These are phyloP conservation scores for Sapajus apella DNA, from an alignment of 2,113 vertebrate genomes.

Conservation along the genomic window DNA sequence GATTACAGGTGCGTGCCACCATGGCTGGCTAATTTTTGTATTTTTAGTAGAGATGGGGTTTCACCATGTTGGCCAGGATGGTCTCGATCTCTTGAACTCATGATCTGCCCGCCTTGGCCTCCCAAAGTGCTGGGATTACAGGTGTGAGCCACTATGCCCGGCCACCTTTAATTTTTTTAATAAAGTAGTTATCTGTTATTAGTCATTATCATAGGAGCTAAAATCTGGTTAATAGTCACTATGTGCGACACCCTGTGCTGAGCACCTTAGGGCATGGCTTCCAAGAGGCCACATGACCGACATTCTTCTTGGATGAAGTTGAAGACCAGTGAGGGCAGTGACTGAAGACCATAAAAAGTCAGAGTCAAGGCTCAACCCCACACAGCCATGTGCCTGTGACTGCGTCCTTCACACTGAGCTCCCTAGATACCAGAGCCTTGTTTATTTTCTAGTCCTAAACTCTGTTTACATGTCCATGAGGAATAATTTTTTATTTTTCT, in stretches of 20 bases:
- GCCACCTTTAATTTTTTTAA: neutral
- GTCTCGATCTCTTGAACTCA: no score
- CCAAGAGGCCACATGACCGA: rapidly evolving
- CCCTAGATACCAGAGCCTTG: neutral
- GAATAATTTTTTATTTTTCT: constrained; percentile 16
- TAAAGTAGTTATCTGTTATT: neutral
- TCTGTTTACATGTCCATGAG: constrained; percentile 32
- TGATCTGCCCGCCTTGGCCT: no score
- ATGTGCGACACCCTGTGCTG: neutral
- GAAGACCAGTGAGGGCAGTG: neutral
- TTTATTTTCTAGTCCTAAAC: constrained; percentile 39
- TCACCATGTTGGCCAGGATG: no score
- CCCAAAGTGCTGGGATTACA: no score
- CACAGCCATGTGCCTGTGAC: neutral
- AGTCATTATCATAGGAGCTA: neutral
- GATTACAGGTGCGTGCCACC: no score
- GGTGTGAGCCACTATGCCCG: no score
- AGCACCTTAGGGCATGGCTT: rapidly evolving
- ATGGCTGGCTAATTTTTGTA: no score
- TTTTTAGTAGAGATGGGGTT: no score
- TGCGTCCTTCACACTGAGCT: neutral
- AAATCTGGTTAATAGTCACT: neutral
- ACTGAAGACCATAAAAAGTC: neutral
- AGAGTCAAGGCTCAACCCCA: neutral
- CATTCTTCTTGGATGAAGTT: neutral